A percentile compares a stretch with the other conserved stretches of the same genome.
These are phyloP conservation scores for Drosophila infuscata DNA, from an alignment of 2,888 invertebrate genomes.

Conservation along the genomic window DNA sequence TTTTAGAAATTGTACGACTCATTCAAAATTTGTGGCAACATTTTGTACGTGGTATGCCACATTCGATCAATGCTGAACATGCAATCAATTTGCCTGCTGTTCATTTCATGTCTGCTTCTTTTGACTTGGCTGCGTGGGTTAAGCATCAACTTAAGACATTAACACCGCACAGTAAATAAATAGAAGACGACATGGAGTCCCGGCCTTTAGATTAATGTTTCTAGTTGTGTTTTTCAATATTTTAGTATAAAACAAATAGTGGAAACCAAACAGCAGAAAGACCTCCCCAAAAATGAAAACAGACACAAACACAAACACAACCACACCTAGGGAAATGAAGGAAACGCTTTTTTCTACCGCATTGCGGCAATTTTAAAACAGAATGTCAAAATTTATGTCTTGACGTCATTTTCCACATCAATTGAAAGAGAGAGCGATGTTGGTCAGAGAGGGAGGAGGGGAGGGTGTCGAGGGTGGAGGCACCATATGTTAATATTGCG, in stretches of 20 bases:
- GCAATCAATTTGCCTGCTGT: slow-evolving; percentile 15
- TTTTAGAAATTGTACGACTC: not conserved
- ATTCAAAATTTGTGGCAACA: not conserved
- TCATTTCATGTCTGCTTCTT: slow-evolving; percentile 53
- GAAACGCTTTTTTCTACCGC: slow-evolving; percentile 41
- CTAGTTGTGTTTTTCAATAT: slow-evolving; percentile 69
- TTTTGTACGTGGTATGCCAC: slow-evolving; percentile 23
- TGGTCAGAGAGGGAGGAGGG: not conserved
- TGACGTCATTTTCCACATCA: slow-evolving; percentile 71
- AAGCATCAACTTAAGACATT: slow-evolving; percentile 56
- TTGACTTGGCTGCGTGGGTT: slow-evolving; percentile 67
- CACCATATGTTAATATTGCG: slow-evolving; percentile 78
- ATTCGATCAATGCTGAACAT: slow-evolving; percentile 1
- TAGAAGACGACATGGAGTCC: slow-evolving; percentile 46
- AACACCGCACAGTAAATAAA: slow-evolving; percentile 56
- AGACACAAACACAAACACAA: not conserved
- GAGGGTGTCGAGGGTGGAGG: not conserved
- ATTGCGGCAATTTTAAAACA: slow-evolving; percentile 56
- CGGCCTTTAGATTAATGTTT: slow-evolving; percentile 62
- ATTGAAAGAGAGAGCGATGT: not conserved
- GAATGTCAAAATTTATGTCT: slow-evolving; percentile 76
- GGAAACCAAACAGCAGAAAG: slow-evolving; percentile 13
- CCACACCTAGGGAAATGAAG: slow-evolving; percentile 14
- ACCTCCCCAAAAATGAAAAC: slow-evolving; percentile 38
- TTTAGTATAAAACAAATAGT: slow-evolving; percentile 23